Conservation (phyloP, 2,797 vertebrate species). For the Tragelaphus eurycerus region DNA sequence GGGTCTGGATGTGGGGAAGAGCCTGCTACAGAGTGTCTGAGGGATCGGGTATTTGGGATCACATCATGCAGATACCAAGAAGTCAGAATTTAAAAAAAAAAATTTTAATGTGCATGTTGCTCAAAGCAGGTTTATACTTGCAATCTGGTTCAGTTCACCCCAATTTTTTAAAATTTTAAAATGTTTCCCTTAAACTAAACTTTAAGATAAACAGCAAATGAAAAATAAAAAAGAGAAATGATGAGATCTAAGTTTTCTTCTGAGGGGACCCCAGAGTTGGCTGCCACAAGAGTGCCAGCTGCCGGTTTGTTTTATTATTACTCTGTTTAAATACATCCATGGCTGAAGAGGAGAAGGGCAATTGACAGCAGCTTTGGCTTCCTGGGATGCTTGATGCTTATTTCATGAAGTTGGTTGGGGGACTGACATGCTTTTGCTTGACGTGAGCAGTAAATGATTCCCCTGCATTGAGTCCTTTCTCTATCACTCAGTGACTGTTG, state of each 20-base stretch:
- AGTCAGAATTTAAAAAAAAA: background rate
- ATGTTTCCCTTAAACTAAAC: constrained; percentile 61
- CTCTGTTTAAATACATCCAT: constrained; percentile 80
- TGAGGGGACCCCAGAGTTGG: constrained; percentile 65
- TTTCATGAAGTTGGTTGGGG: constrained; percentile 42
- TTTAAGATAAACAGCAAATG: constrained; percentile 70
- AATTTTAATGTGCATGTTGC: constrained; percentile 6
- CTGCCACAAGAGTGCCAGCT: constrained; percentile 74
- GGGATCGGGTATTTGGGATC: background rate
- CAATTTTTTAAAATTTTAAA: constrained; percentile 55
- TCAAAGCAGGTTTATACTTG: constrained; percentile 67
- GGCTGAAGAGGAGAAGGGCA: constrained; percentile 72
- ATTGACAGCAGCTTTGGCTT: constrained; percentile 74
- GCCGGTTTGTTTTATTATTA: constrained; percentile 76
- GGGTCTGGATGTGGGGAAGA: background rate
- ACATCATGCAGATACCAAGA: constrained; percentile 33
- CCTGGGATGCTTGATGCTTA: constrained; percentile 57
- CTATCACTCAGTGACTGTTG: background rate
- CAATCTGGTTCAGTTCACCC: constrained; percentile 51
- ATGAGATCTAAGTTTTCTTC: constrained; percentile 70
- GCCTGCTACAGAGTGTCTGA: background rate
- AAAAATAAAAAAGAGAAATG: constrained; percentile 51
- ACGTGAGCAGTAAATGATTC: background rate
- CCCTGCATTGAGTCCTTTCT: background rate
- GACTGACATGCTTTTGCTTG: constrained; percentile 38